Conservation (phyloP, 1,140 invertebrate species). For the Cyphomyrmex costatus region DNA sequence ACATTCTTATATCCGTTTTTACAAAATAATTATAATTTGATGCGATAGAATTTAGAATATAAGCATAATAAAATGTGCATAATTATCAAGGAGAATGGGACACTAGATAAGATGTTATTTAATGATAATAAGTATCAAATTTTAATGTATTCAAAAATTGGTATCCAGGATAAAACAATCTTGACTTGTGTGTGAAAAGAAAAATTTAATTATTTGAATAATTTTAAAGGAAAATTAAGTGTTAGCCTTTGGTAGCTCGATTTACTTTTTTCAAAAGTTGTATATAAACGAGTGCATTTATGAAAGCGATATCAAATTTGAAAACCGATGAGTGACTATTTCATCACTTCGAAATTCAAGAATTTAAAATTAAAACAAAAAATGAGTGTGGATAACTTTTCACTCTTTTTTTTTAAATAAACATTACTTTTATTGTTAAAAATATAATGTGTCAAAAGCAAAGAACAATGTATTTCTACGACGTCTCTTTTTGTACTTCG, state of each 20-base stretch:
- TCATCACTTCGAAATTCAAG: background rate
- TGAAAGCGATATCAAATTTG: background rate
- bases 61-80: background rate
- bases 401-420: background rate
- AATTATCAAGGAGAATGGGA: conserved; percentile 5
- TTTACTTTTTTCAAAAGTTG: conserved; percentile 26
- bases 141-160: conserved; percentile 4
- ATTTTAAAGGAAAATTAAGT: background rate
- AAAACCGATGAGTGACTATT: conserved; percentile 5
- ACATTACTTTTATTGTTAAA: background rate
- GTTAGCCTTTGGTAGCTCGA: conserved; percentile 27
- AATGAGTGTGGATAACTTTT: background rate
- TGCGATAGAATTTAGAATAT: background rate
- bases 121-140: background rate
- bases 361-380: background rate
- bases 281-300: conserved; percentile 54
- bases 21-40: background rate
- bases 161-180: background rate
- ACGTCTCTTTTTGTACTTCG: background rate
- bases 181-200: background rate
- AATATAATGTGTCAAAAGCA: background rate
- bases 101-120: background rate
- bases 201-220: conserved; percentile 15
- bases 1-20: background rate
- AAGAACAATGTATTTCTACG: background rate